Conservation (phyloP, 2,888 invertebrate species). For the Drosophila kambysellisi region DNA sequence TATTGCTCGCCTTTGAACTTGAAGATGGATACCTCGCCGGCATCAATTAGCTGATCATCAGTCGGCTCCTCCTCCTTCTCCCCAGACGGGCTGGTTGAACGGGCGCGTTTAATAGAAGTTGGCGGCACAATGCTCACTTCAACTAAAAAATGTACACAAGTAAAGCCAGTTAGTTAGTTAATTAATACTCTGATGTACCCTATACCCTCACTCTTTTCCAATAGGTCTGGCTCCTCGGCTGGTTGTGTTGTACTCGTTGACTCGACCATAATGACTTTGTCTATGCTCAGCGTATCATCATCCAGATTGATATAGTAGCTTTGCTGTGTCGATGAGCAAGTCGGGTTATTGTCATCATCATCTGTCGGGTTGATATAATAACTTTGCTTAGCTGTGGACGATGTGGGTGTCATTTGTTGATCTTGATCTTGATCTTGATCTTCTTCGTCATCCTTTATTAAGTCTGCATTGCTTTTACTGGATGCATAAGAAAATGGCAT, state of each 20-base stretch:
- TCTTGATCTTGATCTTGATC: not conserved
- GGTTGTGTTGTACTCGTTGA: slow-evolving; percentile 49
- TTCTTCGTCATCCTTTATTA: not conserved
- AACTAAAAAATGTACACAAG: slow-evolving; percentile 20
- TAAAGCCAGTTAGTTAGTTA: not conserved
- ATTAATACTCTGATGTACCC: too few species aligned
- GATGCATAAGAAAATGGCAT: slow-evolving; percentile 64
- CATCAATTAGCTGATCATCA: slow-evolving; percentile 54
- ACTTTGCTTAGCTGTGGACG: slow-evolving; percentile 22
- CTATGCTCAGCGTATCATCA: slow-evolving; percentile 39
- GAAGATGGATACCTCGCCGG: slow-evolving; percentile 74
- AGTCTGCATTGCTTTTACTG: not conserved
- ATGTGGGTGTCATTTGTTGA: slow-evolving; percentile 19
- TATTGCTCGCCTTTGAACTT: slow-evolving; percentile 82
- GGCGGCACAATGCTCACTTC: slow-evolving; percentile 30
- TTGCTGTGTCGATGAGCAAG: slow-evolving; percentile 29
- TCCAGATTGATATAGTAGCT: slow-evolving; percentile 52
- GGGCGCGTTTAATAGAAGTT: slow-evolving; percentile 16
- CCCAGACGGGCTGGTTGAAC: not conserved
- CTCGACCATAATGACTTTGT: slow-evolving; percentile 57
- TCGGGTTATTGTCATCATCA: not conserved
- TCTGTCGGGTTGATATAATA: slow-evolving; percentile 31
- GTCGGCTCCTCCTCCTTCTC: not conserved
- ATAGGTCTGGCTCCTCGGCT: not conserved
- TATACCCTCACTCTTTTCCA: slow-evolving; percentile 1